phyloP scores from a whole-genome alignment of 2,888 invertebrate species.

The Apodemia mormo region DNA sequence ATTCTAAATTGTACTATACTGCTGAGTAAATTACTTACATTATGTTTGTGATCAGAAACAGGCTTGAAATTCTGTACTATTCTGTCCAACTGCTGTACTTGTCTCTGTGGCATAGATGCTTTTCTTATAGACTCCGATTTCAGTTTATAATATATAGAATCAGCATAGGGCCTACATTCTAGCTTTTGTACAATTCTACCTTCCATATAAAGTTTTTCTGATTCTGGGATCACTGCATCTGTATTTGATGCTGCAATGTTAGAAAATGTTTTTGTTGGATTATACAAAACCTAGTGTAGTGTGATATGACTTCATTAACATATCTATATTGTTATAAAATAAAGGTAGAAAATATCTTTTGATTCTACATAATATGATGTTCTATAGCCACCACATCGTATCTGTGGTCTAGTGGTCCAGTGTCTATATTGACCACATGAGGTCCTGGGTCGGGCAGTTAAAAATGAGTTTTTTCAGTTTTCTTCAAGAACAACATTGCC shows the following conservation, averaged over 20 bases:
- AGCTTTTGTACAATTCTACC: constrained; percentile 97
- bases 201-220: constrained; percentile 93
- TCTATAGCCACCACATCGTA: too few relatives aligned
- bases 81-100: constrained; percentile 92
- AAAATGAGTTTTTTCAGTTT: too few relatives aligned
- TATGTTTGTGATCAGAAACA: constrained; percentile 94
- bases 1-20: too few relatives aligned
- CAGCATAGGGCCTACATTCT: constrained; percentile 95
- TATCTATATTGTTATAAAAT: too few relatives aligned
- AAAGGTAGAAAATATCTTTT: too few relatives aligned
- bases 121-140: constrained; percentile 93
- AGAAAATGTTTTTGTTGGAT: not conserved
- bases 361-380: too few relatives aligned
- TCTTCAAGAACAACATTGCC: too few relatives aligned
- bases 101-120: constrained; percentile 92
- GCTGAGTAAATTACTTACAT: constrained; percentile 83
- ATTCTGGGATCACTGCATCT: constrained; percentile 87
- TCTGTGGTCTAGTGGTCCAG: too few relatives aligned
- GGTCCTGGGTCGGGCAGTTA: too few relatives aligned
- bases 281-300: too few relatives aligned
- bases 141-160: constrained; percentile 93
- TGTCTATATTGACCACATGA: too few relatives aligned
- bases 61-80: constrained; percentile 96
- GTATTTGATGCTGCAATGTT: constrained; percentile 81
- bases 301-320: too few relatives aligned